A percentile compares a stretch with the other conserved stretches of the same genome.
Conservation (phyloP, 2,888 invertebrate genomes). For the Synanthedon tipuliformis region DNA sequence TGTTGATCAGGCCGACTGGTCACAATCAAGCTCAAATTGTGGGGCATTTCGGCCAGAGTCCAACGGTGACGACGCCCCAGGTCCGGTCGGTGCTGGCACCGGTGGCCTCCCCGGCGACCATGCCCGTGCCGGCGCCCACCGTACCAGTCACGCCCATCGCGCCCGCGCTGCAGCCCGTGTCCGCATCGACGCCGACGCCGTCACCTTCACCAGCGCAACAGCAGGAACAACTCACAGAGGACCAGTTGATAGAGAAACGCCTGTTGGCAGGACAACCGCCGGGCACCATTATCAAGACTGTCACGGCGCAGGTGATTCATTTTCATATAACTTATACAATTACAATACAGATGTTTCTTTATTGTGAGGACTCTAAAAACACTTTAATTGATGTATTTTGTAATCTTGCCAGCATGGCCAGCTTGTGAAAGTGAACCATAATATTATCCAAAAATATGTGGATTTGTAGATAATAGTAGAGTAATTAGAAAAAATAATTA, state of each 20-base stretch:
- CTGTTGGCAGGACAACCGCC: conserved; percentile 84
- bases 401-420: no score
- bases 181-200: conserved; percentile 18
- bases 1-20: conserved; percentile 82
- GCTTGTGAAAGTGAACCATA: no score
- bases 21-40: conserved; percentile 84
- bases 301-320: conserved; percentile 76
- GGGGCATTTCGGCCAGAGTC: conserved; percentile 75
- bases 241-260: conserved; percentile 75
- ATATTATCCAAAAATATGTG: no score
- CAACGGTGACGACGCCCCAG: conserved; percentile 22
- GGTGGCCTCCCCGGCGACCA: conserved; percentile 12
- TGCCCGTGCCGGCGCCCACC: conserved; percentile 19
- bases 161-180: conserved; percentile 8
- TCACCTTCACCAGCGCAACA: conserved; percentile 7
- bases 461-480: no score
- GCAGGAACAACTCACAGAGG: conserved; percentile 48
- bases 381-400: no score
- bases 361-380: no score
- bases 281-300: conserved; percentile 87
- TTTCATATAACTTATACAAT: background rate
- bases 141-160: conserved; percentile 8
- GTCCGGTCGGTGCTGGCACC: conserved; percentile 11
- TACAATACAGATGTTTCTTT: no score
- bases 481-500: no score